phyloP scores from a whole-genome alignment of 35 echinoderm and acorn worm genomes.

The Apostichopus japonicus region DNA sequence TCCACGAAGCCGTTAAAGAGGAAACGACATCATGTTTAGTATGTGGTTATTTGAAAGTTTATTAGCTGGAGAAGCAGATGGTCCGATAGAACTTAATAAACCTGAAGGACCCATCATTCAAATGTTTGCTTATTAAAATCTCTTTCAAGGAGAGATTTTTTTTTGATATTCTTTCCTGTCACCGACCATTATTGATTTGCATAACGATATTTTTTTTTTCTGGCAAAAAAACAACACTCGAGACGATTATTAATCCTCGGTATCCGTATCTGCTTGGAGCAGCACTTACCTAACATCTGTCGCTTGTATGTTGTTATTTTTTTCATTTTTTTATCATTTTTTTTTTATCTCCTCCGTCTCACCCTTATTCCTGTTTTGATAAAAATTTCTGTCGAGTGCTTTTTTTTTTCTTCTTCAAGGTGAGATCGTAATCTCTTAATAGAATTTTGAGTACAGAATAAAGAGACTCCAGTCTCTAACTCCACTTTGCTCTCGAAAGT shows the following conservation, averaged over 20 bases:
- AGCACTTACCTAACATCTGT: conserved; percentile 41
- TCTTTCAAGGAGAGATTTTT: conserved; percentile 40
- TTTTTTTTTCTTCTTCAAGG: conserved; percentile 13
- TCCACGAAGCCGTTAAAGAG: too few relatives aligned
- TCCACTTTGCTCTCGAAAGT: neutral
- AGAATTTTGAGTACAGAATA: conserved; percentile 3
- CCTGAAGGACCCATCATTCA: conserved; percentile 41
- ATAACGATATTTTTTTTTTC: conserved; percentile 37
- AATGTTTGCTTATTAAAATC: conserved; percentile 56
- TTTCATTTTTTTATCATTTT: neutral
- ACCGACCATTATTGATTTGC: conserved; percentile 35
- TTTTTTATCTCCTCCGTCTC: neutral
- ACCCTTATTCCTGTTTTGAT: neutral
- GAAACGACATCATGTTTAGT: neutral
- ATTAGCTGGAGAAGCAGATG: conserved; percentile 40
- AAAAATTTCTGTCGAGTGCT: conserved; percentile 8
- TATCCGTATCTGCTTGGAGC: neutral
- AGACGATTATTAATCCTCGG: conserved; percentile 44
- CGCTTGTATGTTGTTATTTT: neutral
- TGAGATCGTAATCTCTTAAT: conserved; percentile 38
- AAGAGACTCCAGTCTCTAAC: neutral
- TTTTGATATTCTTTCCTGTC: conserved; percentile 1
- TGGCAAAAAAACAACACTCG: conserved; percentile 4
- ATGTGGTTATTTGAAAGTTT: neutral
- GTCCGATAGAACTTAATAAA: conserved; percentile 38